phyloP scores from a whole-genome alignment of 1,140 invertebrate genomes.

The Diabrotica virgifera region DNA sequence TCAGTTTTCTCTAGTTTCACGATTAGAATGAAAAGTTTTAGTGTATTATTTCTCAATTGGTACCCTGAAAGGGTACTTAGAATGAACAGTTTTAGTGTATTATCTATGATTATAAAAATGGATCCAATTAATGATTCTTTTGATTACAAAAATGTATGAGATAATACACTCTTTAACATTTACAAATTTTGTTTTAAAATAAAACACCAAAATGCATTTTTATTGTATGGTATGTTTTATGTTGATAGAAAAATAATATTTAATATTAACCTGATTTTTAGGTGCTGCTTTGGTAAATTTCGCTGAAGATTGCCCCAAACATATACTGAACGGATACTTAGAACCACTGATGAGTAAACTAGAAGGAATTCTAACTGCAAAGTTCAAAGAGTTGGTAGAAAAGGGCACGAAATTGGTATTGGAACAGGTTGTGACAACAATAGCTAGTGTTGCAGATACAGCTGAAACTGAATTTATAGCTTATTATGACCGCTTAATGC shows the following conservation, averaged over 20 bases:
- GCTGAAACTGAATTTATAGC: constrained; percentile 91
- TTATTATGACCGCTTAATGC: constrained; percentile 87
- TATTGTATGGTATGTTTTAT: neutral
- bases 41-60: no score
- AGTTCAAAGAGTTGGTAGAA: constrained; percentile 91
- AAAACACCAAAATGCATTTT: no score
- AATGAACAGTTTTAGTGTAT: no score
- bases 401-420: constrained; percentile 94
- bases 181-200: no score
- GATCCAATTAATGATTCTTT: no score
- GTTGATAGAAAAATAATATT: neutral
- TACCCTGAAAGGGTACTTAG: no score
- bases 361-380: constrained; percentile 84
- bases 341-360: constrained; percentile 89
- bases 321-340: constrained; percentile 87
- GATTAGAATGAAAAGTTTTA: no score
- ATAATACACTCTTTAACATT: neutral
- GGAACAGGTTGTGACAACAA: constrained; percentile 96
- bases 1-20: no score
- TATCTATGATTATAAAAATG: no score
- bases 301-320: constrained; percentile 97
- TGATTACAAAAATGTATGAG: no score
- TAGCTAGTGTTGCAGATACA: constrained; percentile 98
- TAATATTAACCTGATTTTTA: constrained; percentile 16
- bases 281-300: constrained; percentile 96